phyloP scores from a whole-genome alignment of 2,888 invertebrate genomes.

The Melikaiella ostensackeni region DNA sequence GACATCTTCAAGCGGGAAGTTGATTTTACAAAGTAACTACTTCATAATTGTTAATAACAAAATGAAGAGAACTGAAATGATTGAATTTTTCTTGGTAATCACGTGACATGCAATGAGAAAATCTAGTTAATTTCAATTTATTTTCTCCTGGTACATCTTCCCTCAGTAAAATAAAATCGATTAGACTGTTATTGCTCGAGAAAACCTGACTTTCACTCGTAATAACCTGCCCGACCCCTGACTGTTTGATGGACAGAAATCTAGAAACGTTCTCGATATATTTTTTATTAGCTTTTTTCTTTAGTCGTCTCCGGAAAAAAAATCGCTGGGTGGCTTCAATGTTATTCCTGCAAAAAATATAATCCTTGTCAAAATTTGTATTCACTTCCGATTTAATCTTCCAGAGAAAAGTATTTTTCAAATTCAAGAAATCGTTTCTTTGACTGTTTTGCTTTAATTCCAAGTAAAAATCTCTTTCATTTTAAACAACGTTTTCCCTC shows the following conservation, averaged over 20 bases:
- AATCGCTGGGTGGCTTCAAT: background rate
- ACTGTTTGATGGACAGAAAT: conserved; percentile 5
- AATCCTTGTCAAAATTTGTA: too few species aligned
- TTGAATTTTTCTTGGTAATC: background rate
- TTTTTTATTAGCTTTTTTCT: background rate
- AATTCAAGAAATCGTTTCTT: too few species aligned
- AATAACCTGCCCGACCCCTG: background rate
- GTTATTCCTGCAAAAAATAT: too few species aligned
- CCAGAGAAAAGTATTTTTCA: too few species aligned
- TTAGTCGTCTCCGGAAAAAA: background rate
- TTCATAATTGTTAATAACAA: too few species aligned
- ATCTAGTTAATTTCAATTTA: background rate
- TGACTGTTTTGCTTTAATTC: too few species aligned
- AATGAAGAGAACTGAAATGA: background rate
- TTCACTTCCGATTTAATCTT: too few species aligned
- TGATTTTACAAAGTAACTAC: too few species aligned
- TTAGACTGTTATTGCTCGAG: background rate
- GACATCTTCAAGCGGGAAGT: too few species aligned
- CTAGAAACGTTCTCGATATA: background rate
- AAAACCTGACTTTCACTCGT: background rate
- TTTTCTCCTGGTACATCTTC: background rate
- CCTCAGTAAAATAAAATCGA: background rate
- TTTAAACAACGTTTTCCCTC: too few species aligned
- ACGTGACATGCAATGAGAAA: background rate
- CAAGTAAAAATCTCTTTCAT: too few species aligned